A percentile compares a stretch with the other conserved stretches of the same genome.
phyloP scores from a whole-genome alignment of 1,140 invertebrate species.

The Drosophila pectinifera region DNA sequence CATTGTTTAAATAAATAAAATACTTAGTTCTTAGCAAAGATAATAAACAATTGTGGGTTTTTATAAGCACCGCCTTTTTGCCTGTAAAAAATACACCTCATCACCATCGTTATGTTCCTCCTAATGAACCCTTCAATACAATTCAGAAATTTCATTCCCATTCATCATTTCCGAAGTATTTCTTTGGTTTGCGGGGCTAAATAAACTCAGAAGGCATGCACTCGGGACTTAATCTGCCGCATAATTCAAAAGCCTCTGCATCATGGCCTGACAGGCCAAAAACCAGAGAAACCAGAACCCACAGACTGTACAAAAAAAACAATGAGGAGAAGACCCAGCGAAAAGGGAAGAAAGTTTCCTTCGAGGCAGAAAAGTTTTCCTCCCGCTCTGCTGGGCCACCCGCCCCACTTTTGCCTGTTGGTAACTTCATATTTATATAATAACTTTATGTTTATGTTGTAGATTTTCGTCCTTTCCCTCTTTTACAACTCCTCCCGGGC shows the following conservation, averaged over 20 bases:
- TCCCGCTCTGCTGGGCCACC: constrained; percentile 25
- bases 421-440: constrained; percentile 80
- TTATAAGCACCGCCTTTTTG: no score
- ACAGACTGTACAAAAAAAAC: constrained; percentile 6
- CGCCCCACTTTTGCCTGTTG: constrained; percentile 29
- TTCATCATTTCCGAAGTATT: constrained; percentile 48
- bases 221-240: constrained; percentile 74
- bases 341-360: constrained; percentile 51
- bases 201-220: constrained; percentile 71
- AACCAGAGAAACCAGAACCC: constrained; percentile 39
- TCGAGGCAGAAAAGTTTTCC: constrained; percentile 58
- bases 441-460: constrained; percentile 82
- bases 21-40: not conserved
- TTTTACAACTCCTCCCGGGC: constrained; percentile 2
- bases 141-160: constrained; percentile 14
- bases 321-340: constrained; percentile 13
- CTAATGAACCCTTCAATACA: constrained; percentile 52
- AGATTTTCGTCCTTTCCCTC: constrained; percentile 51
- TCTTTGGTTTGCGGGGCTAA: constrained; percentile 39
- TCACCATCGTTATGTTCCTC: constrained; percentile 16
- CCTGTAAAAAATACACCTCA: not conserved
- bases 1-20: not conserved
- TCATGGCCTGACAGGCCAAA: constrained; percentile 49
- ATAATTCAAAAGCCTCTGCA: constrained; percentile 69
- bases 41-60: no score